phyloP scores from a whole-genome alignment of 23 tunicate genomes.

The Corella eumyota region DNA sequence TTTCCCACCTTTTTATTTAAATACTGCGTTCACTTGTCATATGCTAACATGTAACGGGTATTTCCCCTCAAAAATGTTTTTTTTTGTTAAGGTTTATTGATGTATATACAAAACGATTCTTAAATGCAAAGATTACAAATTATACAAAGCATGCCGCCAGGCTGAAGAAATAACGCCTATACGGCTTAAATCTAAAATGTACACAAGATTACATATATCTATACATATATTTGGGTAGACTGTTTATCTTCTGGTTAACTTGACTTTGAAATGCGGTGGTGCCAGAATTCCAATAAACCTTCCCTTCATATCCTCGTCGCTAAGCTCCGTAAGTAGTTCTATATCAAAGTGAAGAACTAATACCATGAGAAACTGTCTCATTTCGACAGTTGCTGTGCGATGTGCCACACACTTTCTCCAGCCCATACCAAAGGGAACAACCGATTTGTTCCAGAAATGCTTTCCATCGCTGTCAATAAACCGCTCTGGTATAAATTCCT shows the following conservation, averaged over 20 bases:
- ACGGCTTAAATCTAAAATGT: too few relatives aligned
- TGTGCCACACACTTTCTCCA: slow-evolving; percentile 50
- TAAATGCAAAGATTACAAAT: too few relatives aligned
- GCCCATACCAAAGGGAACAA: slow-evolving; percentile 61
- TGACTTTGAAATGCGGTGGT: slow-evolving; percentile 1
- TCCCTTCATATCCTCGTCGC: slow-evolving; percentile 1
- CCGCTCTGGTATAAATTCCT: slow-evolving; percentile 59
- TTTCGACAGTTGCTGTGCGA: slow-evolving; percentile 25
- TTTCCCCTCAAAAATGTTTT: too few relatives aligned
- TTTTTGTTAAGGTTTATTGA: too few relatives aligned
- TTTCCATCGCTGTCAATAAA: slow-evolving; percentile 39
- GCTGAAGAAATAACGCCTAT: too few relatives aligned
- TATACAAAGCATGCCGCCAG: too few relatives aligned
- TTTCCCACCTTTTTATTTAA: too few relatives aligned
- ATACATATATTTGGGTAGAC: too few relatives aligned
- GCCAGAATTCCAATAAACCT: neutral
- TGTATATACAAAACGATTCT: too few relatives aligned
- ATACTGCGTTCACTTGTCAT: too few relatives aligned
- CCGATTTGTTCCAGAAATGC: slow-evolving; percentile 23
- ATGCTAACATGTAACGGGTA: too few relatives aligned
- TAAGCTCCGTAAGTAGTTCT: neutral
- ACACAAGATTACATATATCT: too few relatives aligned
- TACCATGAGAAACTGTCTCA: slow-evolving; percentile 6
- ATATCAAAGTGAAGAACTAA: slow-evolving; percentile 22
- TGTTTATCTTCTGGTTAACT: slow-evolving; percentile 3